Evolutionary conservation across 2,797 vertebrate genomes (phyloP).

Genomic region (Tokudaia muenninki): DNA sequence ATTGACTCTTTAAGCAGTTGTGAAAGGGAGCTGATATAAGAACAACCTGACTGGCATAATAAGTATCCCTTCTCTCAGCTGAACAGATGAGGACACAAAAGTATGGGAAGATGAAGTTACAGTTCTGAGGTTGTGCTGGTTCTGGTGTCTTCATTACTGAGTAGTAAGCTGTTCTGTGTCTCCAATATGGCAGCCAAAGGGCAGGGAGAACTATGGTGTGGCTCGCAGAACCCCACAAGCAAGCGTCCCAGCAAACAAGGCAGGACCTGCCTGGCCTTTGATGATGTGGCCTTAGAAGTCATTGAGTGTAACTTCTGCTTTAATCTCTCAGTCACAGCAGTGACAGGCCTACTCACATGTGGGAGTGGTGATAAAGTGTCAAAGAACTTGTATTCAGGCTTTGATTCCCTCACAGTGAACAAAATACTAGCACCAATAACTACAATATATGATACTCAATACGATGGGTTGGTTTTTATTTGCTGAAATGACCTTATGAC

Average conservation of each 20-base stretch:
- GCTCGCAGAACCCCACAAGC: background rate
- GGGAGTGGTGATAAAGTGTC: constrained; percentile 35
- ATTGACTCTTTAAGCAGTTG: background rate
- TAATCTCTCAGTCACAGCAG: constrained; percentile 25
- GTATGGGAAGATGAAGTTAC: background rate
- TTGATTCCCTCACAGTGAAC: constrained; percentile 47
- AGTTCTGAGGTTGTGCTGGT: background rate
- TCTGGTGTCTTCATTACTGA: background rate
- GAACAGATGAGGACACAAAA: constrained; percentile 8
- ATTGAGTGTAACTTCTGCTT: constrained; percentile 29
- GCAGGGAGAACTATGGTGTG: background rate
- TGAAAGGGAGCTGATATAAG: background rate
- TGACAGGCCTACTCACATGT: constrained; percentile 39
- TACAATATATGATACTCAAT: constrained; percentile 52
- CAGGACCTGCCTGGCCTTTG: constrained; percentile 43
- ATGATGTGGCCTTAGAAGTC: constrained; percentile 51
- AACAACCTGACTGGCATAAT: background rate
- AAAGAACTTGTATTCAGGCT: constrained; percentile 52
- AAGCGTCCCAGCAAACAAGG: background rate
- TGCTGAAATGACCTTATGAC: constrained; percentile 76
- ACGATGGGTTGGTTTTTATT: constrained; percentile 71
- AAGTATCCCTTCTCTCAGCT: background rate
- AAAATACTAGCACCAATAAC: constrained; percentile 64
- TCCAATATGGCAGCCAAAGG: background rate
- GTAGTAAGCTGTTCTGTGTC: background rate